Evolutionary conservation across 2,888 invertebrate genomes (phyloP), one percentile per base, ranked within the genome.

Genomic region (Cactoblastis cactorum): DNA sequence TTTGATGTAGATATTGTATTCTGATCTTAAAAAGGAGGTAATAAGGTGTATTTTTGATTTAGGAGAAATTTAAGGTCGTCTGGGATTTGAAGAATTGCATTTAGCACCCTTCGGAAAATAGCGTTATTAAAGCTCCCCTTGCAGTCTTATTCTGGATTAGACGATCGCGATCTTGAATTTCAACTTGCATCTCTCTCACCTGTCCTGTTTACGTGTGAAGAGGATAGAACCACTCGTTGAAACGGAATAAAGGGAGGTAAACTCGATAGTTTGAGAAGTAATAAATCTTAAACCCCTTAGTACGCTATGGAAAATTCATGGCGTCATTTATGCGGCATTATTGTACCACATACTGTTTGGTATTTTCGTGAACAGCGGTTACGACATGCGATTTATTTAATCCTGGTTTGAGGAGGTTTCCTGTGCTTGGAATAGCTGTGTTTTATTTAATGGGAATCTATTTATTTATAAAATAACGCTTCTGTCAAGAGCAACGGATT

Each of bases 281-380:
- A 83, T 81, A 83, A 81, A 83, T 83, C 77, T 76, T 62, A 51
- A 64, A 64, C 62, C 71, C 75, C 71, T 73, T 62, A 61, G 61
- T 59, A n/a, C n/a, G 49, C 41, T 62, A 60, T 60, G 59, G 58
- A 55, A 59, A 58, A 69, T 65, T 66, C 65, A 63, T 62, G 53
- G 64, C 65, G 65, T 61, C 63, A 65, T 56, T 57, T 53, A 55
- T 45, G 39, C 49, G 56, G 54, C 51, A 55, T 57, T 50, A 41
- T 51, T 70, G 70, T 67, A 68, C 68, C 49, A 41, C 80, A 77
- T 59, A 72, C 73, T 69, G 76, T 53, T 67, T 56, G 24, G 24
- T 45, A 64, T 28, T 32, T 28, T 32, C 28, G 28, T 11, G 43
- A 28, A 43, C 22, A 12, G 43, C 17, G 11, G 17, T 43, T 43